A percentile compares a stretch with the other conserved stretches of the same genome.
Evolutionary conservation across 1,140 invertebrate genomes (phyloP).

Genomic region (Diachasma alloeum): DNA sequence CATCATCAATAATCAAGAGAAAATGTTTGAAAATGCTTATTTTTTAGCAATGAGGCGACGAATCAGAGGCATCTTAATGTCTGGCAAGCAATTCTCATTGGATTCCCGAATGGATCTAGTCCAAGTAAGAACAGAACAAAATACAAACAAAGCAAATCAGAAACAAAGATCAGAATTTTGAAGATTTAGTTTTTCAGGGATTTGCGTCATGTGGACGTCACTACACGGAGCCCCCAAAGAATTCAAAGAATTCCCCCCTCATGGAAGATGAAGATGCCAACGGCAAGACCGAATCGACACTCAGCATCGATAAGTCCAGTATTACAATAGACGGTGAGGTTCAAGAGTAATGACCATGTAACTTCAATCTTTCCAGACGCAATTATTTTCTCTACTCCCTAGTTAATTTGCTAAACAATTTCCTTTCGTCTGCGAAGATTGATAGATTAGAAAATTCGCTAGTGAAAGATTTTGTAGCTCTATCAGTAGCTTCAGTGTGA

Average conservation of each 20-base stretch:
- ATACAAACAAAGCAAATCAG: no score
- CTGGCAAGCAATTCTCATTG: conserved; percentile 88
- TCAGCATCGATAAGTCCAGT: conserved; percentile 50
- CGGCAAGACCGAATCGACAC: conserved; percentile 44
- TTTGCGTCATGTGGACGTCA: conserved; percentile 53
- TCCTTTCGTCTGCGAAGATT: conserved; percentile 1
- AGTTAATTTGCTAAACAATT: background rate
- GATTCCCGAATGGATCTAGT: conserved; percentile 92
- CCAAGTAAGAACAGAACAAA: conserved; percentile 63
- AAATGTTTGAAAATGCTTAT: background rate
- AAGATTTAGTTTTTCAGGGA: conserved; percentile 41
- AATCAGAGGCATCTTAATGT: conserved; percentile 86
- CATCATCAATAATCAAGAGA: no score
- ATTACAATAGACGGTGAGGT: conserved; percentile 31
- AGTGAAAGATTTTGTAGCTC: conserved; percentile 9
- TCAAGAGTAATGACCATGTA: background rate
- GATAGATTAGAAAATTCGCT: conserved; percentile 4
- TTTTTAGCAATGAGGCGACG: conserved; percentile 78
- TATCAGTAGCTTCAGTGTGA: background rate
- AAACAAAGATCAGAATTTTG: no score
- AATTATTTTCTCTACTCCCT: background rate
- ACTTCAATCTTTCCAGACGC: background rate
- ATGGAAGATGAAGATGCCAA: conserved; percentile 66
- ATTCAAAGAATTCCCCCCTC: conserved; percentile 65
- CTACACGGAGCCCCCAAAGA: conserved; percentile 53